Conservation (phyloP, 2,113 vertebrate species). For the Chlorocebus sabaeus region DNA sequence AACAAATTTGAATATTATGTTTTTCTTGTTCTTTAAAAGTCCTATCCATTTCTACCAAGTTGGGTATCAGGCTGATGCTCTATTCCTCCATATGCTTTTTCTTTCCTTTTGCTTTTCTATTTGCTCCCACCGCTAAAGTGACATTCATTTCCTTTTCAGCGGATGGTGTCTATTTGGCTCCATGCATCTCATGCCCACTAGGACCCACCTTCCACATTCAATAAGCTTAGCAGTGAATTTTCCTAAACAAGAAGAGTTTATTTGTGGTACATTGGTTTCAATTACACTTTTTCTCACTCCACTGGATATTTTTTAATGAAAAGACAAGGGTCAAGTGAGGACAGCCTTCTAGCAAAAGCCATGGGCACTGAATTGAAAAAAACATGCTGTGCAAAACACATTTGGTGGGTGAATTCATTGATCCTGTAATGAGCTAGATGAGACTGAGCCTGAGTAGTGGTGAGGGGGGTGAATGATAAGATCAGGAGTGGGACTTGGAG, state of each 20-base stretch:
- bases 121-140: too few species aligned
- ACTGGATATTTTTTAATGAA: slow-evolving; percentile 38
- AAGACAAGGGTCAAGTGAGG: slow-evolving; percentile 43
- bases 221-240: background rate
- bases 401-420: background rate
- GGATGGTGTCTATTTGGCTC: background rate
- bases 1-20: background rate
- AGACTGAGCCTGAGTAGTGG: background rate
- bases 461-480: background rate
- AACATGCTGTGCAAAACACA: background rate
- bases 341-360: background rate
- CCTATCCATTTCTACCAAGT: background rate
- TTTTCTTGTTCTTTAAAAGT: background rate
- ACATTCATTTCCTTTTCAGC: background rate
- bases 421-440: background rate
- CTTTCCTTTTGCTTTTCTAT: background rate
- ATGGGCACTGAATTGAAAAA: background rate
- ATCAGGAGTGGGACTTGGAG: background rate
- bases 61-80: background rate
- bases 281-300: slow-evolving; percentile 10
- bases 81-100: background rate
- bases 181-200: background rate
- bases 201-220: background rate
- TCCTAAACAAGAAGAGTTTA: slow-evolving; percentile 10
- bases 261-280: slow-evolving; percentile 19